Base-by-base conservation (phyloP, 2,888 invertebrate species). In the Eupithecia subfuscata region DNA sequence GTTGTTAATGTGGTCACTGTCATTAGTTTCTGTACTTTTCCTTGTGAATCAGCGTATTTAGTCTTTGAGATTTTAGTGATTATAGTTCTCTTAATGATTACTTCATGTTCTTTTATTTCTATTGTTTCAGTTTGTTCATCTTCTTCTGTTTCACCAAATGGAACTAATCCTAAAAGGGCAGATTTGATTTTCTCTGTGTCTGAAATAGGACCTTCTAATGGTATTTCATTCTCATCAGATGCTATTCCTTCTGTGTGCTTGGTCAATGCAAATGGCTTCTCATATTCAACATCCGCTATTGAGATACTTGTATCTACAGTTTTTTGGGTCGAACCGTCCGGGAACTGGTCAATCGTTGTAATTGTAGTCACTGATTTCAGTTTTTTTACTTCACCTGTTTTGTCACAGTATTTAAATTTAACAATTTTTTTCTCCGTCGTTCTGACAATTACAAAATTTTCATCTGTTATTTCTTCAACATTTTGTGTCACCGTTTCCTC, bases 301-400 rank as follows among this genome's bases (percentile, higher is more conserved):
- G 76, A 43, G 12, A 78, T 71, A 45, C 74, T 79, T 0, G 84
- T 87, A 63, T 88, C 87, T 7, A 84, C 82, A 30, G 83, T 82
- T 6, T 86, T 86, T 75, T 81, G 78, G 6, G 80, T 73, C 16
- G 86, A 83, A 16, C 88, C 86, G 81, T 89, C 88, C 56, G 88
- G 88, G 79, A 86, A 87, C 71, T 83, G 78, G 76, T 89, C 88
- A 25, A 84, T 84, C 2, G 86, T 88, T 2, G 85, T 87, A 2
- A 83, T 74, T 34, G 83, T 83, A 3, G 84, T 86, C 5, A 84
- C 81, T 2, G 83, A 86, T 72, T 88, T 88, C 7, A 88, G 60
- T 82, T 88, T 89, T 56, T 78, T 81, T 7, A 82, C 60, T 25
- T 73, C 75, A 16, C 82, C 85, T 43, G 82, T 69, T n/a, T 45